phyloP scores from a whole-genome alignment of 92 coral and sea anemone genomes.

The Palythoa caribaeorum region DNA sequence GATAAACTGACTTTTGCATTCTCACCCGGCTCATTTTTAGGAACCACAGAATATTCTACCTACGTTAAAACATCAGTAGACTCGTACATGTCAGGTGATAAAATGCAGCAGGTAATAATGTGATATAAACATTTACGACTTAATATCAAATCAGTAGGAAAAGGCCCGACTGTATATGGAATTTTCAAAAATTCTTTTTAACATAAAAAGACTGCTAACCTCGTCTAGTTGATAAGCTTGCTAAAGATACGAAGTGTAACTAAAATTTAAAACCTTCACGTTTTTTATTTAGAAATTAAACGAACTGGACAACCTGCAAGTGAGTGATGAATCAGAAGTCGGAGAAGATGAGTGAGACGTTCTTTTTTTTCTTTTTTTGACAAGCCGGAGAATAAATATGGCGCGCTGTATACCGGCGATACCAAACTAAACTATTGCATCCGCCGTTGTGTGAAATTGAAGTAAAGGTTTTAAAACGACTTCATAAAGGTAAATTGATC shows the following conservation, averaged over 20 bases:
- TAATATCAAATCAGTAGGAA: background rate
- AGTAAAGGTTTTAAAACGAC: too few species aligned
- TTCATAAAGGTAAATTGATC: too few species aligned
- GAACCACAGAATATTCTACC: background rate
- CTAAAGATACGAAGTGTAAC: background rate
- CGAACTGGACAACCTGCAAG: background rate
- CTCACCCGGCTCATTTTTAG: background rate
- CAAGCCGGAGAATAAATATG: too few species aligned
- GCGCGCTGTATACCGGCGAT: too few species aligned
- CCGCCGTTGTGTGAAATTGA: too few species aligned
- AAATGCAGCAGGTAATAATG: slow-evolving; percentile 2
- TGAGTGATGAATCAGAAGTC: too few species aligned
- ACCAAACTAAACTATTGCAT: too few species aligned
- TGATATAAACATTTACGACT: background rate
- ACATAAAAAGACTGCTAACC: background rate
- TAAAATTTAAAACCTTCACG: background rate
- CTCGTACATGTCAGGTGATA: background rate
- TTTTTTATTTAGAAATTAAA: background rate
- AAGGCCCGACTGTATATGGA: background rate
- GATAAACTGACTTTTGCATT: background rate
- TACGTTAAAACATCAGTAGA: background rate
- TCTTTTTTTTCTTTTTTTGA: too few species aligned
- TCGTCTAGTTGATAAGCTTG: background rate
- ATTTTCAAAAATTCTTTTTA: background rate
- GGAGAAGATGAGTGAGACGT: too few species aligned